Evolutionary conservation across 92 coral and sea anemone genomes (phyloP).

Genomic region (Galaxea fascicularis): DNA sequence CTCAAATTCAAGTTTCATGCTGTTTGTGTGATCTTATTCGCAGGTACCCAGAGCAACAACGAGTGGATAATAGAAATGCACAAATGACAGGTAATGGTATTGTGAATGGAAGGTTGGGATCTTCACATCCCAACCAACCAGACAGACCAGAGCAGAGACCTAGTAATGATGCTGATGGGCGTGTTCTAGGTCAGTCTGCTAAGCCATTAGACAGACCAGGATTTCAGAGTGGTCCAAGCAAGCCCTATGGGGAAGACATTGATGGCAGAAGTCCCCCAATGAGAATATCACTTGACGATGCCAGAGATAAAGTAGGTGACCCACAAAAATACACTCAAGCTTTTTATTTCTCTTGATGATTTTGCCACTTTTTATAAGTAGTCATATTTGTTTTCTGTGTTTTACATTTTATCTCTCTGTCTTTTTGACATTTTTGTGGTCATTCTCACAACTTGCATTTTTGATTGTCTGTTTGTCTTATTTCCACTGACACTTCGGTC

Average conservation of each 20-base stretch:
- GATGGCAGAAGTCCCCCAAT: constrained; percentile 31
- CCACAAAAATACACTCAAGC: no score
- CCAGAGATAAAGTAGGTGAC: constrained; percentile 33
- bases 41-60: constrained; percentile 16
- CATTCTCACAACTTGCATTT: no score
- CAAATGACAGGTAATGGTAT: neutral
- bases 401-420: no score
- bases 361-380: neutral
- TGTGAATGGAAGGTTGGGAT: constrained; percentile 29
- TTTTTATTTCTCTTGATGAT: no score
- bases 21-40: neutral
- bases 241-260: constrained; percentile 19
- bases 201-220: constrained; percentile 30
- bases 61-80: constrained; percentile 7
- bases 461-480: no score
- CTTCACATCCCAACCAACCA: neutral
- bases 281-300: constrained; percentile 19
- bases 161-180: neutral
- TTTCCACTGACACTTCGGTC: neutral
- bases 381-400: neutral
- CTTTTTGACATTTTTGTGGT: no score
- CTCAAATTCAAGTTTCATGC: no score
- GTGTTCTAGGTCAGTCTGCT: neutral
- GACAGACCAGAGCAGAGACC: constrained; percentile 23
- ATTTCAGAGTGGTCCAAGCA: neutral